Base-by-base conservation (phyloP, 2,113 vertebrate genomes). In the Melanostigma gelatinosum region DNA sequence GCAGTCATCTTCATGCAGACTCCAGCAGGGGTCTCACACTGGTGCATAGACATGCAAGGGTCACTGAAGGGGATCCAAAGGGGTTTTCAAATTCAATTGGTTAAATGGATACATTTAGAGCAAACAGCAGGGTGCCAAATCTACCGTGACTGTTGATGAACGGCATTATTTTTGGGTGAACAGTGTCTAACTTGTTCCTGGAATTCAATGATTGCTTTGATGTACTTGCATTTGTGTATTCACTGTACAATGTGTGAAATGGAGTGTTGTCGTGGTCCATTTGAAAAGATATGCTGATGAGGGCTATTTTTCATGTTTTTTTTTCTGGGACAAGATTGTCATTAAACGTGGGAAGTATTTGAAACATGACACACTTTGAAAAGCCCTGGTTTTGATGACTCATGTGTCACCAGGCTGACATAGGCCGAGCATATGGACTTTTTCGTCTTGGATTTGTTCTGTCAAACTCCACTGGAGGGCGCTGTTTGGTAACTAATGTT, bases 401-500 rank as follows among this genome's bases (percentile, higher is more conserved):
- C 29, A 80, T 55, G 52, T 70, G 54, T 67, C 44, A 44, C 50
- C 22, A 42, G 32, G 3, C 48, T 68, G 38, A 34, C 8, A 34
- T 2, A 60, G n/a, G 24, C 55, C 55, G 4, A 34, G 38, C 18
- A 48, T 46, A 18, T 32, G n/a, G 6, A 22, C 3, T 27, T 44
- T 10, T 29, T 8, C 22, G 22, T 63, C 24, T n/a, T 27, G 1
- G 11, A 36, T 69, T 4, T 62, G 42, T 82, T 80, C 44, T 1
- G 11, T 4, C 5, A 29, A 1, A 4, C 0, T 32, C 24, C 93
- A 85, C 93, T 87, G 80, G 92, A 88, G 91, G 94, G 92, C 88
- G 91, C 89, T 93, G 86, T 89, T 87, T 34, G 88, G 84, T 90
- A 75, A 91, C 42, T 85, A 93, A 94, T 93, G 44, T 1, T 44